A percentile compares a stretch with the other conserved stretches of the same genome.
phyloP scores from a whole-genome alignment of 2,888 invertebrate species.

The Hecatera dysodea region DNA sequence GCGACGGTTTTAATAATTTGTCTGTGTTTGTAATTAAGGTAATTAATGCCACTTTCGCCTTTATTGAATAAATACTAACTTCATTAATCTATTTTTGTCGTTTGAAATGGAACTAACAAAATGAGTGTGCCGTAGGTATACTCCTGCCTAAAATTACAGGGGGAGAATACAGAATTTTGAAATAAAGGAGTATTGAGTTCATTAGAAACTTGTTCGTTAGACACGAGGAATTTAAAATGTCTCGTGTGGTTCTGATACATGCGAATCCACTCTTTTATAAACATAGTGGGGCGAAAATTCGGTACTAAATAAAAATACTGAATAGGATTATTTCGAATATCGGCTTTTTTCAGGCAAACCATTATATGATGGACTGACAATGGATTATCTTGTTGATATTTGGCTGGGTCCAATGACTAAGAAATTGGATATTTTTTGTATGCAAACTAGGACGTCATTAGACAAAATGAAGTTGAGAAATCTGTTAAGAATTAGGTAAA shows the following conservation, averaged over 20 bases:
- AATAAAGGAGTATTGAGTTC: not conserved
- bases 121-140: not conserved
- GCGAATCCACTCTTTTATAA: not conserved
- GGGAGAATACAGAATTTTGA: not conserved
- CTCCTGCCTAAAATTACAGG: not conserved
- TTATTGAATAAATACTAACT: not conserved
- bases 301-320: not conserved
- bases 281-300: not conserved
- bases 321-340: not conserved
- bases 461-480: not conserved
- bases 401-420: not conserved
- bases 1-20: slow-evolving; percentile 13
- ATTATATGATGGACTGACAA: not conserved
- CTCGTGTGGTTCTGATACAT: not conserved
- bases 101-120: slow-evolving; percentile 2
- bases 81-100: not conserved
- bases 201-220: not conserved
- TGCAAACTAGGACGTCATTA: not conserved
- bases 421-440: not conserved
- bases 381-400: not conserved
- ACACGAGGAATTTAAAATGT: not conserved
- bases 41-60: slow-evolving; percentile 34
- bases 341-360: not conserved
- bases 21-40: slow-evolving; percentile 13
- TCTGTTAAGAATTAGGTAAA: too few relatives aligned